A percentile compares a stretch with the other conserved stretches of the same genome.
Evolutionary conservation across 2,113 vertebrate species (phyloP).

Genomic region (Motacilla alba): DNA sequence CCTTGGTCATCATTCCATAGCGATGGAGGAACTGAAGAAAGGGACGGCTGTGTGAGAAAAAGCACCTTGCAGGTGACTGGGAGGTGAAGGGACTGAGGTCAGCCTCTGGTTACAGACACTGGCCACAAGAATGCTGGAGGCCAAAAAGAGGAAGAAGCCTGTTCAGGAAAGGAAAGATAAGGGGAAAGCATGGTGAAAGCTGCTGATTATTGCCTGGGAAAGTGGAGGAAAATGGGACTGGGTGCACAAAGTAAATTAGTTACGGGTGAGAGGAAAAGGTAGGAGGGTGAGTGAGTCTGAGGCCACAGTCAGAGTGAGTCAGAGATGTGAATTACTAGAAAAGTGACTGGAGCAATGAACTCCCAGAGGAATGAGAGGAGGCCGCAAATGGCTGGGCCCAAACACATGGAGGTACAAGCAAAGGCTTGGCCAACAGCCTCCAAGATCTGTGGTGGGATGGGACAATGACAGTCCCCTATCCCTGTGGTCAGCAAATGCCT

Average conservation of each 20-base stretch:
- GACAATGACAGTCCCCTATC: background rate
- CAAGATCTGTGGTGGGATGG: too few species aligned
- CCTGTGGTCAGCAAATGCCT: background rate
- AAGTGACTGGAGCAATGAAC: background rate
- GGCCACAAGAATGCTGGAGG: background rate
- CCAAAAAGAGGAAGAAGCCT: background rate
- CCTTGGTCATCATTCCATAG: background rate
- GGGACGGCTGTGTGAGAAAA: rapidly evolving
- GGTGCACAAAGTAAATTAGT: background rate
- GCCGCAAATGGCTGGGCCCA: background rate
- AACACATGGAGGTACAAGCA: rapidly evolving
- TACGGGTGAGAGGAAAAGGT: background rate
- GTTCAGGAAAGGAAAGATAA: background rate
- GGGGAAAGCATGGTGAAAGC: background rate
- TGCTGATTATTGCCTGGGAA: background rate
- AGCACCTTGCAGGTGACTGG: rapidly evolving
- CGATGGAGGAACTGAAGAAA: background rate
- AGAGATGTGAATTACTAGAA: background rate
- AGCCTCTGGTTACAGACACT: background rate
- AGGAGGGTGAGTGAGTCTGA: background rate
- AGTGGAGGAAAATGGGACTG: background rate
- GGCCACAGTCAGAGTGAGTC: background rate
- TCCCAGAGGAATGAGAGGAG: background rate
- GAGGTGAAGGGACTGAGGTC: background rate
- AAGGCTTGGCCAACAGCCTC: background rate